Evolutionary conservation across 30 jellyfish, hydroid and myxozoan genomes (phyloP), one percentile per base, ranked within the genome.

Genomic region (Chrysaora quinquecirrha): DNA sequence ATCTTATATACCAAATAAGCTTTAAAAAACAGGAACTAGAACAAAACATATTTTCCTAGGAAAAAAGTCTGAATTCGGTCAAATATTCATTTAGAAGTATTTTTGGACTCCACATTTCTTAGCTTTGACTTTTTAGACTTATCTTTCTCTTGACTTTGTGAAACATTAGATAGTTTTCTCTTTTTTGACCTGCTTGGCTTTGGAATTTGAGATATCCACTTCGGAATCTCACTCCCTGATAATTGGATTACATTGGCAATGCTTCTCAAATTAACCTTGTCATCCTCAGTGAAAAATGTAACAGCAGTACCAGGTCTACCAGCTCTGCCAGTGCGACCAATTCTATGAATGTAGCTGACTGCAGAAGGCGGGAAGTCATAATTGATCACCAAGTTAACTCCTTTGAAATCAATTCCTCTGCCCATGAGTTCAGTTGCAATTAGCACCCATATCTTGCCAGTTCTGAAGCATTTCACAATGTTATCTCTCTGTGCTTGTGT

Each of bases 291-390:
- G 88, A 87, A 93, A 47, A 87, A 75, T 34, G 98, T 93, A 43
- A 93, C 71, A 20, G 98, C 98, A n/a, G 85, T 87, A 1, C 98
- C 98, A 18, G 82, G 79, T 63, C 97, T 67, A 20, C 98, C 98
- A 48, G 98, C 97, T 30, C 98, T 90, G 18, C 98, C 98, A 1
- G 98, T 93, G 25, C 98, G 97, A 30, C 98, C 98, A 11, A 93
- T 93, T 20, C 98, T 32, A 87, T 93, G 98, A 25, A 93, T 93
- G 64, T 93, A 93, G 48, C 97, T 93, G 87, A 93, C 96, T 75
- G 98, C 94, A 4, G 98, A 70, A 9, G 96, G 83, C 27, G 98
- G 98, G 65, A 88, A 88, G 76, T 93, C 98, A 74, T 93, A 93
- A 48, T 93, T 93, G 47, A 93, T 75, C 48, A 93, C 98, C 62